Evolutionary conservation across 1,140 invertebrate genomes (phyloP), one percentile per base, ranked within the genome.

Genomic region (Intoshia linei): DNA sequence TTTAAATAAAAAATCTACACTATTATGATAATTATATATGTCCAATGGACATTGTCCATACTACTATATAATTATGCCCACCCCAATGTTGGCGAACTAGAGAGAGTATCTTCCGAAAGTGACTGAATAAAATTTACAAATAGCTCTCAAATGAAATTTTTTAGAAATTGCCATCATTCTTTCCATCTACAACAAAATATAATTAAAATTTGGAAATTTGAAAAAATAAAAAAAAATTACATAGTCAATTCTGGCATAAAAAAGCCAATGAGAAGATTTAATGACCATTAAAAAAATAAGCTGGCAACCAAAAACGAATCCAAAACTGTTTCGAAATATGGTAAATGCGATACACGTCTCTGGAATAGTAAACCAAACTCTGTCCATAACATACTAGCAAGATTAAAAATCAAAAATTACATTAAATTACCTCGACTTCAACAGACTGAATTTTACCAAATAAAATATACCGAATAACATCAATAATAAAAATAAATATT

Each of bases 221-320:
- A 17, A 40, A 7, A 42, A 34, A 21, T 41, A 6, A 42, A 40
- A 18, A 13, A 20, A 27, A 68, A 73, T 75, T 66, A 87, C 81
- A 68, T 76, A 93, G 62, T 98, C 87, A 21, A 98, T 81, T 54
- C 90, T 66, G 50, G 95, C 87, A 62, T 98, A 90, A 23, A 78
- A 78, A 14, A 98, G 60, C 90, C 90, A 98, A 64, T 98, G 90
- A 63, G 98, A 95, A 58, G 81, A 83, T 64, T 98, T 98, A 13
- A 98, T 57, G 57, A 98, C 93, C 25, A 98, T 63, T 22, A 98
- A 64, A 15, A 95, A 63, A 10, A 83, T 92, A 56, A 98, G 98
- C 25, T 93, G 61, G 11, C 81, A 81, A 49, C 95, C 78, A 65
- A 98, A 98, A 52, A 79, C 77, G 14, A 81, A 78, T 62, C 79